Base-by-base conservation (phyloP, 2,797 vertebrate species). In the Poeciliopsis presidionis region DNA sequence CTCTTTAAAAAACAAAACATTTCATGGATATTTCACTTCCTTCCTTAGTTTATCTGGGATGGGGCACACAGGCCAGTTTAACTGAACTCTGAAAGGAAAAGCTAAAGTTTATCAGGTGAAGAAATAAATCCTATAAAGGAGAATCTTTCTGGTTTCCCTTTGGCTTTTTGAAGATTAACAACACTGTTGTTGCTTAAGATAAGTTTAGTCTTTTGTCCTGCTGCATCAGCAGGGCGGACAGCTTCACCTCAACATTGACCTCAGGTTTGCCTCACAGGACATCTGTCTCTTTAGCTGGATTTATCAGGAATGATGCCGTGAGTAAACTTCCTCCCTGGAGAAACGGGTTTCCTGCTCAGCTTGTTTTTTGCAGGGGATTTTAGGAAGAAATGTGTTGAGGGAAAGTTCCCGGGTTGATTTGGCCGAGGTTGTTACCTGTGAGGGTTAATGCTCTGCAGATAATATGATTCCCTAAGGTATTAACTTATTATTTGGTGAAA, bases 281-380 rank as follows among this genome's bases (percentile, higher is more conserved):
- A 51, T 80, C 80, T 89, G 86, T 84, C 89, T 92, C 88, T 90
- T 89, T 86, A 88, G 81, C 59, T 41, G 12, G 47, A 83, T 87
- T 83, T 30, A 85, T 87, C 79, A 83, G 51, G 30, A 81, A 74
- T 80, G 61, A 82, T 39, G 72, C 72, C 53, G 75, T 18, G 73
- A 46, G 51, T 57, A 74, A 39, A 84, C 88, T 92, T 93, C 91
- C 90, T 93, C 90, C 83, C 90, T 1, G 0, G 81, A 90, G 85
- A 74, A 82, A 28, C 49, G 1, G 30, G 69, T 71, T 93, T 93
- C 84, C 88, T 55, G 57, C 78, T 63, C 22, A 76, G 13, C 45
- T 65, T 57, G 69, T 65, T 55, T 13, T 78, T 55, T 75, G 69
- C 78, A 88, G 88, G 84, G 14, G 28, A 80, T 89, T 90, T 80